Conservation (phyloP, 2,113 vertebrate species). For the Brachyhypopomus gauderio region DNA sequence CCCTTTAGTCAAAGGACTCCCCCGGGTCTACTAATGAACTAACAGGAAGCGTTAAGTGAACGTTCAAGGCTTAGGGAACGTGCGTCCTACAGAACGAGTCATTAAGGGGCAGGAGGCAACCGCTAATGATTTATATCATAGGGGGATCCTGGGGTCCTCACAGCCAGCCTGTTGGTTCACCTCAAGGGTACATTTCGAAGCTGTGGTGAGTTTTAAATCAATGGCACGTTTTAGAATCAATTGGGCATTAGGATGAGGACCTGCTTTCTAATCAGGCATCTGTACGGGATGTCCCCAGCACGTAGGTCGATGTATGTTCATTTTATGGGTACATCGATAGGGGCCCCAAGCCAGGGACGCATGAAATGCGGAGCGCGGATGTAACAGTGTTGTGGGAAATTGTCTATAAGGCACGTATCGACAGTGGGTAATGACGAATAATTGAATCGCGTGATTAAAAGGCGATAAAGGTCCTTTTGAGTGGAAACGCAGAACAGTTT, state of each 20-base stretch:
- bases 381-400: neutral
- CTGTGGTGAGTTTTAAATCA: slow-evolving; percentile 63
- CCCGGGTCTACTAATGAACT: neutral
- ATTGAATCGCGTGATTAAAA: neutral
- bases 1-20: slow-evolving; percentile 5
- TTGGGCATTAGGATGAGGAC: slow-evolving; percentile 61
- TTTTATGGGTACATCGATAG: slow-evolving; percentile 60
- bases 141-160: slow-evolving; percentile 56
- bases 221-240: slow-evolving; percentile 68
- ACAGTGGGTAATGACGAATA: neutral
- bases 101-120: slow-evolving; percentile 67
- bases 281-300: slow-evolving; percentile 66
- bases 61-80: neutral
- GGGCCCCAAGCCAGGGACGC: slow-evolving; percentile 14
- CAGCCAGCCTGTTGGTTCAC: slow-evolving; percentile 65
- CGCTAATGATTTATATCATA: slow-evolving; percentile 73
- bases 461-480: too few relatives aligned
- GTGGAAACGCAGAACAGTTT: neutral
- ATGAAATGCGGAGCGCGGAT: neutral
- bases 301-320: slow-evolving; percentile 52
- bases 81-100: slow-evolving; percentile 62
- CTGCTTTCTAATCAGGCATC: slow-evolving; percentile 68
- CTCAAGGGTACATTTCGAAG: slow-evolving; percentile 62
- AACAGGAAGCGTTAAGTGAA: neutral
- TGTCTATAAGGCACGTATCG: neutral